Evolutionary conservation across 2,113 vertebrate genomes (phyloP).

Genomic region (Oreochromis spilurus): DNA sequence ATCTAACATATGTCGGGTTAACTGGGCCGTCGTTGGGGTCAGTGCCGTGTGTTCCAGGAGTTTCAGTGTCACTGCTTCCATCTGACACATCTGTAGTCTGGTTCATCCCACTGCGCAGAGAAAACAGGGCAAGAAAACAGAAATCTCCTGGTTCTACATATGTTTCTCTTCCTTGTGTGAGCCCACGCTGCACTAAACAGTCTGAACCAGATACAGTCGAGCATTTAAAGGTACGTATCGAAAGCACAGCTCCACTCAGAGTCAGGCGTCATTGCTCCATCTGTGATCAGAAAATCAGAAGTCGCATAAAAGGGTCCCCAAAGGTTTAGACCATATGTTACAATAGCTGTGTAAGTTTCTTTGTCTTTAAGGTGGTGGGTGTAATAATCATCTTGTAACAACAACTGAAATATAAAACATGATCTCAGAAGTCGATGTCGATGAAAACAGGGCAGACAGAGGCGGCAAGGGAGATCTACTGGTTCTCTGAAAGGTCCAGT

Average conservation of each 20-base stretch:
- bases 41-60: conserved; percentile 66
- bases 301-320: background rate
- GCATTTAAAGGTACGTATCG: conserved; percentile 39
- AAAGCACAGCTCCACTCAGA: conserved; percentile 9
- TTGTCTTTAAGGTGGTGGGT: conserved; percentile 81
- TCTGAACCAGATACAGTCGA: background rate
- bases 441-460: conserved; percentile 24
- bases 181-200: background rate
- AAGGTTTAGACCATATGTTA: conserved; percentile 31
- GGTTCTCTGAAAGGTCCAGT: conserved; percentile 53
- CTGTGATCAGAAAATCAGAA: background rate
- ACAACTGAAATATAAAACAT: conserved; percentile 73
- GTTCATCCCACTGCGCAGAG: conserved; percentile 16
- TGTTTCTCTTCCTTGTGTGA: conserved; percentile 15
- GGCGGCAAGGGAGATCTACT: background rate
- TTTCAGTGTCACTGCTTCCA: conserved; percentile 23
- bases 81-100: conserved; percentile 12
- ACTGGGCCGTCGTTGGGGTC: conserved; percentile 77
- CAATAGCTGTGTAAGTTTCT: conserved; percentile 53
- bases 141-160: conserved; percentile 14
- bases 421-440: conserved; percentile 61
- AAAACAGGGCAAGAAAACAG: conserved; percentile 38
- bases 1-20: conserved; percentile 59
- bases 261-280: conserved; percentile 65
- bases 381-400: conserved; percentile 77